Percentiles rank a stretch among this genome's conserved stretches.
These are phyloP conservation scores for Ctenomys sociabilis DNA, from an alignment of 2,113 vertebrate genomes.

Conservation along the genomic window DNA sequence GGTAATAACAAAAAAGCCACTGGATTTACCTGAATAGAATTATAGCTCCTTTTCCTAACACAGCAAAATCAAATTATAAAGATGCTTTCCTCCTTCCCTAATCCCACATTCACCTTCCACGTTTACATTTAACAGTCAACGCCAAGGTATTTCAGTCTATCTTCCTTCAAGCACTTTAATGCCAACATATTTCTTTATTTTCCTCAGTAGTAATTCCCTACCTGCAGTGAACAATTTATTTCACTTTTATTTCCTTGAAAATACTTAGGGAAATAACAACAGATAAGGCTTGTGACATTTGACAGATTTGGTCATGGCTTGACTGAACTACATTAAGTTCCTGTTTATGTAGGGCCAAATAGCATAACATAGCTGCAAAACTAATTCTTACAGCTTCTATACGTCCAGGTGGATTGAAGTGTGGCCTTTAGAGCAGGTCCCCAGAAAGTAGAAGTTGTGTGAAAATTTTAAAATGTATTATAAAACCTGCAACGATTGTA, in stretches of 20 bases:
- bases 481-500: not conserved
- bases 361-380: conserved; percentile 36
- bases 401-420: not conserved
- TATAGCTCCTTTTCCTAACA: conserved; percentile 34
- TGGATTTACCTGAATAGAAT: conserved; percentile 8
- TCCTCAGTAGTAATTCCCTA: not conserved
- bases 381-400: not conserved
- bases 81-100: not conserved
- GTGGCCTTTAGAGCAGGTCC: conserved; percentile 4
- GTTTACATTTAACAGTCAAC: conserved; percentile 25
- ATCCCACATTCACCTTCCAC: conserved; percentile 13
- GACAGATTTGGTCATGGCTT: not conserved
- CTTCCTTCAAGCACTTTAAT: not conserved
- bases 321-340: conserved; percentile 43
- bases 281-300: conserved; percentile 43
- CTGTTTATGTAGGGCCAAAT: not conserved
- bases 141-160: not conserved
- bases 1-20: conserved; percentile 43
- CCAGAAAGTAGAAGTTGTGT: conserved; percentile 32
- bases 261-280: conserved; percentile 19
- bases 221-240: not conserved
- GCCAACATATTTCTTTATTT: conserved; percentile 31
- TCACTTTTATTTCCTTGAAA: conserved; percentile 30
- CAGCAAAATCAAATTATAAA: conserved; percentile 22
- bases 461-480: conserved; percentile 13